A percentile compares a stretch with the other conserved stretches of the same genome.
Conservation (phyloP, 2,797 vertebrate genomes). For the Lemur catta region DNA sequence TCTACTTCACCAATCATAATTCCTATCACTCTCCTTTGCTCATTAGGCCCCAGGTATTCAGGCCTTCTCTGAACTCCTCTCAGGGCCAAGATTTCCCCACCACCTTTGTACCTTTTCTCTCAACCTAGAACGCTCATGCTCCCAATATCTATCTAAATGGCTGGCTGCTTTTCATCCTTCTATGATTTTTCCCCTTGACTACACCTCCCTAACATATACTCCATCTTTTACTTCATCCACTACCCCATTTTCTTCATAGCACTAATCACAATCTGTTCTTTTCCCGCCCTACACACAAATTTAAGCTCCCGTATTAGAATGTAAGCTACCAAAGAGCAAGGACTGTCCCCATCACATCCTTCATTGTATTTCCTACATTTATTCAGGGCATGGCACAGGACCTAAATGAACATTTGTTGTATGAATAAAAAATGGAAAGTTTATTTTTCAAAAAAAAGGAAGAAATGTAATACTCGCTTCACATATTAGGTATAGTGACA, state of each 20-base stretch:
- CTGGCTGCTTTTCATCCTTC: neutral
- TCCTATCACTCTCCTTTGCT: neutral
- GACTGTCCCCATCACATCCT: neutral
- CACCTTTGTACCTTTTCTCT: neutral
- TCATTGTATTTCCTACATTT: neutral
- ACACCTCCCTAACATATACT: neutral
- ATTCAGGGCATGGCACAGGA: neutral
- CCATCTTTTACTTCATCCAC: neutral
- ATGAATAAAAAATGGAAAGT: neutral
- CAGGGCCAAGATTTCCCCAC: neutral
- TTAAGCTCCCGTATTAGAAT: neutral
- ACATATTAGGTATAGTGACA: neutral
- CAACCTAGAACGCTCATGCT: neutral
- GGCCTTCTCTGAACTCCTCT: neutral
- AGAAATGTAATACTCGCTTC: neutral
- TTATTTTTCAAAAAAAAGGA: neutral
- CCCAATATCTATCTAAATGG: neutral
- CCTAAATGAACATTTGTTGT: neutral
- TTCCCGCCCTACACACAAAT: accelerated
- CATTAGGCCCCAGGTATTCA: neutral
- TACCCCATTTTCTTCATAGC: neutral
- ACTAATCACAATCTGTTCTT: neutral
- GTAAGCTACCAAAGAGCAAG: neutral
- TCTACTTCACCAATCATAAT: neutral
- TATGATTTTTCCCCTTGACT: neutral